Evolutionary conservation across 2,888 invertebrate species (phyloP).

Genomic region (Ethmia dodecea): DNA sequence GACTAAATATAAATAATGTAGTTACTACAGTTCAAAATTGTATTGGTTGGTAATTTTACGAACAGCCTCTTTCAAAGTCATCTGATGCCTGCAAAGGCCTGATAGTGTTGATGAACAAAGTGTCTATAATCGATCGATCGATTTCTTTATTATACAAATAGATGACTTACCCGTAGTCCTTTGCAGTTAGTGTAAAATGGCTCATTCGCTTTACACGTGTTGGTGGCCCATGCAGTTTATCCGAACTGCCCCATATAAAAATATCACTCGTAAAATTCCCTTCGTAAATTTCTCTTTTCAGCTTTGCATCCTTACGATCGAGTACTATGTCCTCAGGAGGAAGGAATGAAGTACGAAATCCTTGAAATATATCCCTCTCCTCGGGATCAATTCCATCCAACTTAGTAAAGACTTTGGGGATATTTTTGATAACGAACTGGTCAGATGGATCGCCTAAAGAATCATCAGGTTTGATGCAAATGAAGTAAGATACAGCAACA

Average conservation of each 20-base stretch:
- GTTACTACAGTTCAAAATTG: background rate
- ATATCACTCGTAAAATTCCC: constrained; percentile 48
- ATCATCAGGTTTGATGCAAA: constrained; percentile 37
- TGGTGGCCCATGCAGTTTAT: constrained; percentile 27
- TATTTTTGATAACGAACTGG: constrained; percentile 47
- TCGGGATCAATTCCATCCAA: constrained; percentile 67
- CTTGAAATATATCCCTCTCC: constrained; percentile 78
- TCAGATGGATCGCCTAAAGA: constrained; percentile 53
- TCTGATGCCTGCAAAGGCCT: too few relatives aligned
- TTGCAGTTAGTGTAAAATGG: constrained; percentile 39
- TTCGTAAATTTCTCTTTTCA: constrained; percentile 33
- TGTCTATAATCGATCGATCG: background rate
- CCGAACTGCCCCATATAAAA: constrained; percentile 39
- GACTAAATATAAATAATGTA: too few relatives aligned
- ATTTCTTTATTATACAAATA: background rate
- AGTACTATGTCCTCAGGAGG: constrained; percentile 72
- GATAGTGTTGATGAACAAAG: background rate
- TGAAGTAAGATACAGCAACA: constrained; percentile 36
- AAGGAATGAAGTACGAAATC: constrained; percentile 80
- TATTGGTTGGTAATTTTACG: too few relatives aligned
- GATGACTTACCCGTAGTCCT: constrained; percentile 50
- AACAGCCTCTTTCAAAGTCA: too few relatives aligned
- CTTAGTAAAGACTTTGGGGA: constrained; percentile 53
- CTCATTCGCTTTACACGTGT: constrained; percentile 56
- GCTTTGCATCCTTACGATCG: constrained; percentile 34